Evolutionary conservation across 92 coral and sea anemone species (phyloP).

Genomic region (Siderastrea siderea): DNA sequence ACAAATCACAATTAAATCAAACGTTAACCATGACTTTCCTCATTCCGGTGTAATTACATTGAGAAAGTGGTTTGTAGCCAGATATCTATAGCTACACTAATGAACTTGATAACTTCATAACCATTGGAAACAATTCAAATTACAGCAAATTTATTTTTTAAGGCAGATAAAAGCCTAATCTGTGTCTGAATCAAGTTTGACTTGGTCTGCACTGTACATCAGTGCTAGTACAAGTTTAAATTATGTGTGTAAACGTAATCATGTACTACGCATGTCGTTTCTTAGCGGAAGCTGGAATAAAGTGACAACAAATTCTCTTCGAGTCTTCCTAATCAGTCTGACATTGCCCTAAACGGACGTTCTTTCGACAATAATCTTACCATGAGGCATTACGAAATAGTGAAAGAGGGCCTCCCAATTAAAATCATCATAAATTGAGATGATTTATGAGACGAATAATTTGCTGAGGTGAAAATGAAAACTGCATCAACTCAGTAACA

Average conservation of each 20-base stretch:
- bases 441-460: background rate
- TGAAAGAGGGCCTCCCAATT: background rate
- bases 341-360: background rate
- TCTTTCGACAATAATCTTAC: background rate
- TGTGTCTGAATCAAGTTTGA: too few species aligned
- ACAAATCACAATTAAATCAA: too few species aligned
- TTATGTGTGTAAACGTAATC: background rate
- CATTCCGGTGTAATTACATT: too few species aligned
- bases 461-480: slow-evolving; percentile 17
- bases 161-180: too few species aligned
- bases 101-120: too few species aligned
- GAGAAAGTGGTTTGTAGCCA: too few species aligned
- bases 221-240: background rate
- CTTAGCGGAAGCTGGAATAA: slow-evolving; percentile 21
- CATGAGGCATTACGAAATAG: background rate
- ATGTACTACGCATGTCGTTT: background rate
- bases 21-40: too few species aligned
- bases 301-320: background rate
- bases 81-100: too few species aligned
- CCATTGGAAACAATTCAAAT: too few species aligned
- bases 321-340: background rate
- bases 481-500: background rate
- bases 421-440: background rate
- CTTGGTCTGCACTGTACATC: too few species aligned
- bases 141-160: too few species aligned